Conservation (phyloP, 2,888 invertebrate species). For the Fragum sueziense region DNA sequence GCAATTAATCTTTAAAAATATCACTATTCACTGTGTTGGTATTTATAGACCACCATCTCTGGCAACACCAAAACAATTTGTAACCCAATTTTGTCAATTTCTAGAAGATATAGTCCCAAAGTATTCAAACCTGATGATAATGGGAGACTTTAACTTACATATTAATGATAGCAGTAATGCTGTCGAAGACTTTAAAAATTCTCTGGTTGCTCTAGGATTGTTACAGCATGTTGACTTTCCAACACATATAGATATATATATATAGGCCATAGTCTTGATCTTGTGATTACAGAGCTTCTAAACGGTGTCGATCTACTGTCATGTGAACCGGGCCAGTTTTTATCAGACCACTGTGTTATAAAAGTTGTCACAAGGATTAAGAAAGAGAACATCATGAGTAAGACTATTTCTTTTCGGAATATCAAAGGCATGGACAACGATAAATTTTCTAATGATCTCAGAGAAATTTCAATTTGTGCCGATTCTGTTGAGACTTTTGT, state of each 20-base stretch:
- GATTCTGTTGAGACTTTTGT: background rate
- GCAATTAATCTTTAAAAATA: constrained; percentile 7
- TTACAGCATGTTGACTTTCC: background rate
- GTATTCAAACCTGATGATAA: background rate
- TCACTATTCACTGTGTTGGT: constrained; percentile 21
- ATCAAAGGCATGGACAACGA: background rate
- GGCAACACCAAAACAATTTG: no score
- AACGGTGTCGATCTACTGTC: no score
- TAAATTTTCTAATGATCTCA: constrained; percentile 1
- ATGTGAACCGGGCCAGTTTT: no score
- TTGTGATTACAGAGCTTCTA: no score
- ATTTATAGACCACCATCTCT: constrained; percentile 7
- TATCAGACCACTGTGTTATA: background rate
- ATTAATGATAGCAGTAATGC: background rate
- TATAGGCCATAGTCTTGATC: no score
- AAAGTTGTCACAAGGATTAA: constrained; percentile 26
- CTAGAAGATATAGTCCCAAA: background rate
- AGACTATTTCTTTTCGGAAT: background rate
- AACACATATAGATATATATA: no score
- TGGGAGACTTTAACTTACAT: background rate
- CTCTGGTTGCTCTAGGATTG: no score
- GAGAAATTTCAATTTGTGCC: background rate
- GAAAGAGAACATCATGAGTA: constrained; percentile 33
- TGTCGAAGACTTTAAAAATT: background rate
- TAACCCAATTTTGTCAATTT: background rate